Base-by-base conservation (phyloP, 2,113 vertebrate species). In the Dipodomys merriami region DNA sequence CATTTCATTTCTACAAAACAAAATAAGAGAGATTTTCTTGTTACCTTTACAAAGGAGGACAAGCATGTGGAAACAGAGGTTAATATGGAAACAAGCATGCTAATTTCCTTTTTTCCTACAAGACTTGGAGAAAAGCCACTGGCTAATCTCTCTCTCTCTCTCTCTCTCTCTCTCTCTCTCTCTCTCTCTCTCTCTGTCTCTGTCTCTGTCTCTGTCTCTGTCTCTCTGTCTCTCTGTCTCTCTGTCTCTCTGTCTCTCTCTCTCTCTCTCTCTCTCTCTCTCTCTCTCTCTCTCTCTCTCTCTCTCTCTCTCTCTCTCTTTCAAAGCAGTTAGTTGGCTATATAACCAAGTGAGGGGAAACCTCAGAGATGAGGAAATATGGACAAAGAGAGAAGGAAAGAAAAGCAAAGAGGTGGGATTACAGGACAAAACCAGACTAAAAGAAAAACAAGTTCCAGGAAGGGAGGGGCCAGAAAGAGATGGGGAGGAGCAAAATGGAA, bases 321-420 rank as follows among this genome's bases (percentile, higher is more conserved):
- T 1, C 2, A 25, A 64, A 23, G 44, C 74, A 93, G 62, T 83
- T 35, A 83, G 96, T 96, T 97, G 95, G 90, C 86, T 96, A 91
- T 91, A 97, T 96, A 91, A 93, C 95, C 97, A 97, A 97, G 96
- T 98, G 97, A 97, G 97, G 96, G 95, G 96, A 97, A 95, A 57
- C 53, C 12, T 57, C 93, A n/a, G 29, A 73, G 78, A 90, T 35
- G 60, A 80, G 35, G 53, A 81, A 23, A 8, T 15, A 10, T 2
- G 2, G 69, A 35, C 71, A 44, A 33, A 67, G 39, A 49, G 25
- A 49, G 73, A 87, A 87, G 29, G 62, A 68, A 88, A 7, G 6
- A 29, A 73, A 46, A 57, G 20, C 46, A 65, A 83, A 80, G 71
- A 77, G 64, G 79, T 30, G 23, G 5, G n/a, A 57, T 57, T 57